Conservation (phyloP, 2,797 vertebrate species). For the Rousettus madagascariensis region DNA sequence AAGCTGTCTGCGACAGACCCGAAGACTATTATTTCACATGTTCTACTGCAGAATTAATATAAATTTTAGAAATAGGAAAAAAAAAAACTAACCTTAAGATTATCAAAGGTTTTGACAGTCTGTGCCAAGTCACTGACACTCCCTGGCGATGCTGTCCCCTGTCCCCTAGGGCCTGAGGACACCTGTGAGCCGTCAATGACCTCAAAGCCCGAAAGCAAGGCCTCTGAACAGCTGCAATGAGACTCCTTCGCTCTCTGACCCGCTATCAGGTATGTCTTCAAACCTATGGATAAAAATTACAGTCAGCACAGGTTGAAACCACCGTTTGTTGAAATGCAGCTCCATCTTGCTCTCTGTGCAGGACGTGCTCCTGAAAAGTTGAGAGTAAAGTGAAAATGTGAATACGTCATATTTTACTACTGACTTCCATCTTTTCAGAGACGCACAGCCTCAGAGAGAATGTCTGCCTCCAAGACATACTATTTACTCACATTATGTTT, state of each 20-base stretch:
- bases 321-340: neutral
- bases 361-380: constrained; percentile 52
- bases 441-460: neutral
- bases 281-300: constrained; percentile 83
- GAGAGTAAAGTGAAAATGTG: constrained; percentile 39
- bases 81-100: constrained; percentile 86
- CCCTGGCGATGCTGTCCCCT: constrained; percentile 80
- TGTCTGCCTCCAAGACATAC: neutral
- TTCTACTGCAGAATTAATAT: constrained; percentile 63
- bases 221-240: constrained; percentile 90
- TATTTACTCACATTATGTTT: neutral
- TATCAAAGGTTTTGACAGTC: constrained; percentile 83
- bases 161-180: constrained; percentile 78
- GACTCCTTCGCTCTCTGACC: constrained; percentile 89
- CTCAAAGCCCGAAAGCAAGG: constrained; percentile 84
- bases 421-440: neutral
- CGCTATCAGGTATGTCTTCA: constrained; percentile 96
- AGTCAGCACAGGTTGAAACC: constrained; percentile 71
- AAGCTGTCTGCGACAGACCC: neutral
- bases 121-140: constrained; percentile 78
- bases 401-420: neutral
- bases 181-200: constrained; percentile 80
- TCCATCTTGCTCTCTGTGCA: constrained; percentile 2
- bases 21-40: constrained; percentile 10
- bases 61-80: constrained; percentile 65